Evolutionary conservation across 2,888 invertebrate species (phyloP).

Genomic region (Idaea dimidiata): DNA sequence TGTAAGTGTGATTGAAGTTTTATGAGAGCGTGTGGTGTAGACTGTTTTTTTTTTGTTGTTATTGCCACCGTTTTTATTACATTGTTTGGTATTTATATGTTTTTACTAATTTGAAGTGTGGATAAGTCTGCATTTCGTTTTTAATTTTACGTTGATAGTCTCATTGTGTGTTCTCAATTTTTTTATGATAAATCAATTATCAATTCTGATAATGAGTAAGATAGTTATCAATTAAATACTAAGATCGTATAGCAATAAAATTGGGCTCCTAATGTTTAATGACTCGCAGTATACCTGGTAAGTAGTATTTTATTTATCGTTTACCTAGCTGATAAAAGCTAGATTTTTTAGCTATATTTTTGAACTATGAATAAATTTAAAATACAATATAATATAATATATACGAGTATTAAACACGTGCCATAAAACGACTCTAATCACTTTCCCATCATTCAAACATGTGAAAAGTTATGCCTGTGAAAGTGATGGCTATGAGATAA

Average conservation of each 20-base stretch:
- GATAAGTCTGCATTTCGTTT: too few species aligned
- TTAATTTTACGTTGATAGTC: too few species aligned
- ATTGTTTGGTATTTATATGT: neutral
- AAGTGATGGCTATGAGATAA: neutral
- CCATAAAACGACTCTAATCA: neutral
- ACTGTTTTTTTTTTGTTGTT: conserved; percentile 1
- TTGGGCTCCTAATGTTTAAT: too few species aligned
- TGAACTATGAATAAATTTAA: neutral
- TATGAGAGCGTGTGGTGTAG: conserved; percentile 12
- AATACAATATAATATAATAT: neutral
- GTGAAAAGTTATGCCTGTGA: neutral
- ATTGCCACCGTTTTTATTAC: neutral
- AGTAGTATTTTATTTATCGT: too few species aligned
- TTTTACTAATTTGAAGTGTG: too few species aligned
- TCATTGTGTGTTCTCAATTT: too few species aligned
- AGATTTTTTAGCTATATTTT: neutral
- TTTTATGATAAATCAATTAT: too few species aligned
- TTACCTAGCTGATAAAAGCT: too few species aligned
- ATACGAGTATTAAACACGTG: neutral
- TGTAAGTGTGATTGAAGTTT: conserved; percentile 18
- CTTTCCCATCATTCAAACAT: neutral
- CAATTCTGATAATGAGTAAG: too few species aligned
- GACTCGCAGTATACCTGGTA: too few species aligned
- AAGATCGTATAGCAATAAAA: too few species aligned
- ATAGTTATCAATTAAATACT: too few species aligned